Base-by-base conservation (phyloP, 2,797 vertebrate genomes). In the Platalea minor region DNA sequence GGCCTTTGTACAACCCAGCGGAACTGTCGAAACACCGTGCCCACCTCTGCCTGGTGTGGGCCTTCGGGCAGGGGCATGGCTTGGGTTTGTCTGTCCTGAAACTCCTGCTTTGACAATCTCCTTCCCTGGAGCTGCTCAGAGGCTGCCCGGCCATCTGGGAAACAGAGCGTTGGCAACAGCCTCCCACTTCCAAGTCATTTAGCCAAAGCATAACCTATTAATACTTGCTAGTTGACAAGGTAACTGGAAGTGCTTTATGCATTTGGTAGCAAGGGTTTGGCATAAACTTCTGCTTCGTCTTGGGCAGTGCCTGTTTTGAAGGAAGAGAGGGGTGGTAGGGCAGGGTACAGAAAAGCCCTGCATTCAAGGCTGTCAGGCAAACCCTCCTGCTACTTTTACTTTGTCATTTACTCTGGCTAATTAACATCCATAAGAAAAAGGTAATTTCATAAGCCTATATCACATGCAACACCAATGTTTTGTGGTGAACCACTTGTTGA, bases 21-120 rank as follows among this genome's bases (percentile, higher is more conserved):
- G 15, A 60, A 28, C 29, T 67, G 28, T 25, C 3, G 1, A 21
- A 69, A 35, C 43, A 8, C 23, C 0, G 0, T 69, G 43, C 31
- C 68, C 20, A 10, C 7, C 1, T 60, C 23, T 85, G 26, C 57
- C 85, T 72, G 60, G 56, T 4, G 7, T 31, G 17, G 33, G 51
- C 61, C 33, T 61, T 73, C 50, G 54, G 0, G 1, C 54, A 39
- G 21, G 18, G n/a, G 63, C 35, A 12, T 41, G 60, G 8, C 35
- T 19, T 61, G 61, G 12, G 17, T 84, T 91, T 65, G 6, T 54
- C 18, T 57, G 37, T 33, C 29, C 29, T 45, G 26, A 35, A 57
- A 61, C 41, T 74, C 31, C 39, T 29, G 9, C n/a, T 83, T 56
- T 3, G 6, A 21, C 16, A 33, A 16, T 73, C 18, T 53, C 7